These are phyloP conservation scores for Pachymerium ferrugineum DNA, from an alignment of 2,888 invertebrate genomes.

Conservation along the genomic window DNA sequence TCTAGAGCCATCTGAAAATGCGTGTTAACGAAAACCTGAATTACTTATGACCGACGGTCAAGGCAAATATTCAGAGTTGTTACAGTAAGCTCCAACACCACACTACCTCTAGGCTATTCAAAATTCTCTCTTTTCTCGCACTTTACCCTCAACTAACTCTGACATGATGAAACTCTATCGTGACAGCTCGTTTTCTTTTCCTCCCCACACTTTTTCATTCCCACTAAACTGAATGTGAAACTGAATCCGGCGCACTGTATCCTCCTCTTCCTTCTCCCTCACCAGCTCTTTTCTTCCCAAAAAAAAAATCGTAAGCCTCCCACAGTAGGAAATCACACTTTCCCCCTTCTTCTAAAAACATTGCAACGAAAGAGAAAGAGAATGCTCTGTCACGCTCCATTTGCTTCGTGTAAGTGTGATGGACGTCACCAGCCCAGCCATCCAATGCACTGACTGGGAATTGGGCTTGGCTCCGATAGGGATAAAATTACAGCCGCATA, in stretches of 20 bases:
- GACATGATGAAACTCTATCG: conserved; percentile 5
- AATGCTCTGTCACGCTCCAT: conserved; percentile 25
- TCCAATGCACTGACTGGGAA: conserved; percentile 22
- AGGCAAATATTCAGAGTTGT: neutral
- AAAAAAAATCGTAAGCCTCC: neutral
- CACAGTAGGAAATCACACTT: conserved; percentile 24
- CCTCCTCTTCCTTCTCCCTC: neutral
- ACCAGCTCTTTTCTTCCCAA: neutral
- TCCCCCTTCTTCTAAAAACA: neutral
- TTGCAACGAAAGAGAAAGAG: conserved; percentile 19
- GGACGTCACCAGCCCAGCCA: conserved; percentile 22
- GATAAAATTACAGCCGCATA: conserved; percentile 27
- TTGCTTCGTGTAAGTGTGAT: conserved; percentile 27
- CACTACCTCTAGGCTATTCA: neutral
- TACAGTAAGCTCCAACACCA: neutral
- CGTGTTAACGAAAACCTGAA: neutral
- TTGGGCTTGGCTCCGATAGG: conserved; percentile 11
- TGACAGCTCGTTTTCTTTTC: conserved; percentile 18
- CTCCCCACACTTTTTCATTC: conserved; percentile 4
- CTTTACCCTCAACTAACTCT: neutral
- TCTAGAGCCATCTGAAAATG: conserved; percentile 23
- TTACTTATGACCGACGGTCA: neutral
- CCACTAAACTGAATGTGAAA: conserved; percentile 25
- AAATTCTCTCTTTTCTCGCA: neutral
- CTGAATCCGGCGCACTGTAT: conserved; percentile 16